Conservation (phyloP, 2,797 vertebrate species). For the Cetoscarus ocellatus region DNA sequence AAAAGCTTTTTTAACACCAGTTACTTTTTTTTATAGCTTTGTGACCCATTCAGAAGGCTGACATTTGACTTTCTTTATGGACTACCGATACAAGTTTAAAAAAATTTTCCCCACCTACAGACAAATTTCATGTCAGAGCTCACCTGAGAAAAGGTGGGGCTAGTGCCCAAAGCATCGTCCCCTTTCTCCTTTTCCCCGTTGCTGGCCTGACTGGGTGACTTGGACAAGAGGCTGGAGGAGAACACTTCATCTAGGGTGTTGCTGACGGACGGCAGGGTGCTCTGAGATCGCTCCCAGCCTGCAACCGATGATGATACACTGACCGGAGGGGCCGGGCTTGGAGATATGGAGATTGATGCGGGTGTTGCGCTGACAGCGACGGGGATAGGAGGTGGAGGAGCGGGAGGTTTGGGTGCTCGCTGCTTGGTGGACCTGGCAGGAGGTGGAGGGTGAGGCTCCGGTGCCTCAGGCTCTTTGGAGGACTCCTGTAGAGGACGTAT, state of each 20-base stretch:
- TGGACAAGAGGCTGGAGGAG: constrained; percentile 78
- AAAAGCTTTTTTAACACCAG: no score
- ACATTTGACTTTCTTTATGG: no score
- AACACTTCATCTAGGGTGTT: constrained; percentile 83
- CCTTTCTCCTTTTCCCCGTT: constrained; percentile 37
- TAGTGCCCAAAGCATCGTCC: constrained; percentile 55
- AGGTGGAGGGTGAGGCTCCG: constrained; percentile 69
- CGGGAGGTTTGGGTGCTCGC: constrained; percentile 83
- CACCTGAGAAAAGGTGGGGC: constrained; percentile 89
- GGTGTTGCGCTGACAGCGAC: constrained; percentile 45
- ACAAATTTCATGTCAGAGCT: constrained; percentile 7
- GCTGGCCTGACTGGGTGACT: constrained; percentile 58
- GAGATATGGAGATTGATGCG: constrained; percentile 70
- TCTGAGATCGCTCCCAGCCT: constrained; percentile 87
- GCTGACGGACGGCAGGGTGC: constrained; percentile 81
- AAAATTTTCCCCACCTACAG: no score
- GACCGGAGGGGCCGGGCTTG: constrained; percentile 48
- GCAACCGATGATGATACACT: constrained; percentile 65
- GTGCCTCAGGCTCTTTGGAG: constrained; percentile 63
- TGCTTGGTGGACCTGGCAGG: constrained; percentile 73
- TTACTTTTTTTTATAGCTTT: no score
- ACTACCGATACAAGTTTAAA: no score
- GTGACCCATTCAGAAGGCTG: no score
- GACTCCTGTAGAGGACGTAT: constrained; percentile 42
- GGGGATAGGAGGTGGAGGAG: constrained; percentile 68